Percentiles rank a stretch among this genome's conserved stretches.
phyloP scores from a whole-genome alignment of 2,797 vertebrate genomes.

The Tapera naevia region DNA sequence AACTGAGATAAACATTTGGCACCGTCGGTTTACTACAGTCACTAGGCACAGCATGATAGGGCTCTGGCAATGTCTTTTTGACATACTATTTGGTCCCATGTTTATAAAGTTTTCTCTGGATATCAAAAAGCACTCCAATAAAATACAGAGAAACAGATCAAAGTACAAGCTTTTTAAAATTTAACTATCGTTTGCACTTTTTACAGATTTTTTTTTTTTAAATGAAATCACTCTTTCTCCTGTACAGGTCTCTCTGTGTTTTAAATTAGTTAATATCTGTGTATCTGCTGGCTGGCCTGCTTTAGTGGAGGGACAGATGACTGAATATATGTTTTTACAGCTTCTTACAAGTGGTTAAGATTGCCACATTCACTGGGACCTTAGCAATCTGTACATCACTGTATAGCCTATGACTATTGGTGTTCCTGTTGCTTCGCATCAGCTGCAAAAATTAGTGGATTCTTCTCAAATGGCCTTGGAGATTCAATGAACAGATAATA shows the following conservation, averaged over 20 bases:
- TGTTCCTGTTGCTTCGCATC: background rate
- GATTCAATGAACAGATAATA: conserved; percentile 30
- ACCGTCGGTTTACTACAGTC: background rate
- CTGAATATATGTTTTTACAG: conserved; percentile 1
- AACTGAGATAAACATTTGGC: background rate
- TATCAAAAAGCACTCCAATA: background rate
- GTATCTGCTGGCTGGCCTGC: background rate
- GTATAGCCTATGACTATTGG: background rate
- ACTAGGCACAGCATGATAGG: background rate
- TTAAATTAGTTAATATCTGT: background rate
- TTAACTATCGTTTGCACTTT: background rate
- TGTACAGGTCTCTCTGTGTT: background rate
- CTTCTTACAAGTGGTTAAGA: background rate
- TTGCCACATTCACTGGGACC: background rate
- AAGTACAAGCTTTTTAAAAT: background rate
- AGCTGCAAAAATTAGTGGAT: background rate
- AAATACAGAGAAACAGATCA: background rate
- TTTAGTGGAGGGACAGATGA: background rate
- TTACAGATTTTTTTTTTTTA: background rate
- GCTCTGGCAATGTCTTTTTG: background rate
- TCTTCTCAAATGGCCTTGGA: conserved; percentile 20
- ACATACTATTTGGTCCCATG: background rate
- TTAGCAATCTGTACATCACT: background rate
- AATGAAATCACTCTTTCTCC: background rate
- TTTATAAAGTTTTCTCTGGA: background rate